phyloP scores from a whole-genome alignment of 2,113 vertebrate species.

The Carlito syrichta region DNA sequence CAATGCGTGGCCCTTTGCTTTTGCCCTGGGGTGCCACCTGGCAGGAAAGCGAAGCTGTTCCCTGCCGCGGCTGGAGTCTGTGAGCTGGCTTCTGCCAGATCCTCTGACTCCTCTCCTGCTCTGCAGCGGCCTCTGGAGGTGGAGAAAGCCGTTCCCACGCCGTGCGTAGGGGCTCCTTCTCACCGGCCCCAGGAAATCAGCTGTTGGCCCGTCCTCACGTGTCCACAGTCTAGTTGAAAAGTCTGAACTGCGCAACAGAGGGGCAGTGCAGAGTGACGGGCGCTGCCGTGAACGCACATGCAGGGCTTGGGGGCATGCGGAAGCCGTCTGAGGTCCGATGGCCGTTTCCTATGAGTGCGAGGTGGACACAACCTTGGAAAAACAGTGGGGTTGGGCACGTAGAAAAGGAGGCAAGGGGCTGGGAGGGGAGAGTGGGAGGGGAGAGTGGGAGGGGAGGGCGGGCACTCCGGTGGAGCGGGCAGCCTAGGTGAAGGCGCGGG shows the following conservation, averaged over 20 bases:
- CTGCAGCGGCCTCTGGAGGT: accelerated
- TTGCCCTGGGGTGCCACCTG: not conserved
- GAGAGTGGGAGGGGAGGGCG: accelerated
- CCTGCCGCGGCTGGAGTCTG: no score
- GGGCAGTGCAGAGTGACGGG: no score
- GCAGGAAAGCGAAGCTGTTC: not conserved
- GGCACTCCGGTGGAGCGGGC: not conserved
- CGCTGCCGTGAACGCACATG: not conserved
- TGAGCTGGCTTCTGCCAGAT: not conserved
- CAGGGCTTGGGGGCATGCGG: not conserved
- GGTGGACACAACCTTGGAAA: not conserved
- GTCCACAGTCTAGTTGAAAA: not conserved
- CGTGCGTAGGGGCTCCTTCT: accelerated
- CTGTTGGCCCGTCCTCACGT: not conserved
- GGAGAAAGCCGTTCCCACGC: not conserved
- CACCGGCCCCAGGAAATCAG: not conserved
- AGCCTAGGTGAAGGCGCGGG: not conserved
- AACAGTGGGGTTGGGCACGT: not conserved
- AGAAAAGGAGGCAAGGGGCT: not conserved
- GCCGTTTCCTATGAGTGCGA: not conserved
- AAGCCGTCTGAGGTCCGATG: no score
- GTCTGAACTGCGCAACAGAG: not conserved
- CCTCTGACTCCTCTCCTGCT: not conserved
- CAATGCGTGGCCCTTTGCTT: not conserved
- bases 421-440: accelerated